Base-by-base conservation (phyloP, 2,113 vertebrate genomes). In the Pimephales promelas region DNA sequence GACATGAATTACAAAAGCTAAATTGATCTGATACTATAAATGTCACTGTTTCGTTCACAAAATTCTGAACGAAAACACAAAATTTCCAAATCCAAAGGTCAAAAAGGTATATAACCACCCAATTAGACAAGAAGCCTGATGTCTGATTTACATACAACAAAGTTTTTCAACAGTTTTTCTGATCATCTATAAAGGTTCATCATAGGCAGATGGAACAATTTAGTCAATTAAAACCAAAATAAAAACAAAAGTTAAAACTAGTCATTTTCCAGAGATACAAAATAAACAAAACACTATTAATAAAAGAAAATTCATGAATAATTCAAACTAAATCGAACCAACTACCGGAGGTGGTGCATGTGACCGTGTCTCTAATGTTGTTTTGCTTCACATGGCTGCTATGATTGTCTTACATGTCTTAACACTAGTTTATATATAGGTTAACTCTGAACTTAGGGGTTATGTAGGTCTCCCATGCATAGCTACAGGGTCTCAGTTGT, bases 341-440 rank as follows among this genome's bases (percentile, higher is more conserved):
- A 40, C 40, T 2, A 40, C 2, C 8, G 40, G 40, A 2, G 0
- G 40, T 40, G 40, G 68, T 24, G 10, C 74, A 77, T 57, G 10
- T 57, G 52, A 57, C 52, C 28, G 34, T 56, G 49, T 76, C 8
- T 18, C 31, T 34, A 9, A 75, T 56, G 26, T 31, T 70, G 34
- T 70, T 54, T 54, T 22, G 31, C 26, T 54, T 36, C 31, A 75
- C 73, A 59, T 1, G 20, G 3, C 54, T 43, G 54, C 52, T 77
- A 59, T 59, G 26, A 40, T 22, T 9, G 10, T 14, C 6, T 26
- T 28, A 45, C 76, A 62, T 47, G 34, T 43, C 56, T 45, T 62
- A 61, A 11, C 54, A 28, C 36, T 16, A 4, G 57, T 62, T 45
- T 64, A 64, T 45, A 79, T 64, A 79, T 79, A 79, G 36, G 36